These are phyloP conservation scores for Amblyopsis hoosieri DNA, from an alignment of 2,797 vertebrate genomes.

Conservation along the genomic window DNA sequence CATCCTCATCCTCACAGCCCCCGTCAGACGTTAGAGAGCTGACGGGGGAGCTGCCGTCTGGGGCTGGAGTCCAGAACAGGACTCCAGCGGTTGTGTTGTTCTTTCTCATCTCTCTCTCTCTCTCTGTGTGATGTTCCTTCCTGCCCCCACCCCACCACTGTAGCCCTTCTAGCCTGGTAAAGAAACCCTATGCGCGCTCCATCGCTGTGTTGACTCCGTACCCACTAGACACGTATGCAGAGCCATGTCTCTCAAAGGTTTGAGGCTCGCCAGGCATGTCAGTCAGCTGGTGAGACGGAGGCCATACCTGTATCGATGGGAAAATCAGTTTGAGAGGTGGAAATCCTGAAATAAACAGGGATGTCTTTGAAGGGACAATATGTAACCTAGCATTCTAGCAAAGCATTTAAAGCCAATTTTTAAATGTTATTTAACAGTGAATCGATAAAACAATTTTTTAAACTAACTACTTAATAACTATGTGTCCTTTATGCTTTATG, in stretches of 20 bases:
- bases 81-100: constrained; percentile 45
- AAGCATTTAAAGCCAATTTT: too few species aligned
- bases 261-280: neutral
- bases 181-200: constrained; percentile 15
- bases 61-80: constrained; percentile 66
- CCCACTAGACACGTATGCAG: constrained; percentile 2
- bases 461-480: too few species aligned
- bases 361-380: too few species aligned
- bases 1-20: constrained; percentile 46
- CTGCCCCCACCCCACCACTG: neutral
- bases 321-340: too few species aligned
- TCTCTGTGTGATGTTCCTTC: neutral
- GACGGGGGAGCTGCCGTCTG: constrained; percentile 38
- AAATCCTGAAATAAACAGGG: too few species aligned
- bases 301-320: constrained; percentile 4
- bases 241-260: constrained; percentile 12
- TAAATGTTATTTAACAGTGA: too few species aligned
- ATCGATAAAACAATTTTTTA: too few species aligned
- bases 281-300: neutral
- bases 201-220: constrained; percentile 11
- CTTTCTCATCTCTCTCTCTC: constrained; percentile 58
- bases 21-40: constrained; percentile 51
- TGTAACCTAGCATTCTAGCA: too few species aligned
- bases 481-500: too few species aligned
- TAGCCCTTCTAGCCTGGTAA: constrained; percentile 33